These are phyloP conservation scores for Macrochelys suwanniensis DNA, from an alignment of 2,797 vertebrate species.

Conservation along the genomic window DNA sequence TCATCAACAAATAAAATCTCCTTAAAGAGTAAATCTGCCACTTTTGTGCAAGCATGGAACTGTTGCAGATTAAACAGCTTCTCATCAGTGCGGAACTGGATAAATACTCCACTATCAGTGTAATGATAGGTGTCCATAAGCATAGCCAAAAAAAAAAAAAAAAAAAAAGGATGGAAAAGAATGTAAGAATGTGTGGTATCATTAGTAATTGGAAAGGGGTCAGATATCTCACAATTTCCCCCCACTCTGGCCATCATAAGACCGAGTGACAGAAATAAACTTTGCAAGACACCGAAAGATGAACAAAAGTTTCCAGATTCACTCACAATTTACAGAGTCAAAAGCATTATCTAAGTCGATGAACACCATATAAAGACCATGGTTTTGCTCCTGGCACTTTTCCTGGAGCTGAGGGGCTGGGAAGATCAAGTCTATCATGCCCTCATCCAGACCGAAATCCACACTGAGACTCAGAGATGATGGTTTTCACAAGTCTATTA, in stretches of 20 bases:
- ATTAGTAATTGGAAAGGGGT: background rate
- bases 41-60: background rate
- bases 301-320: background rate
- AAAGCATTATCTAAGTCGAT: background rate
- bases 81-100: background rate
- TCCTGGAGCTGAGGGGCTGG: background rate
- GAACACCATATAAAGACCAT: background rate
- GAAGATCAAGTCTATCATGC: background rate
- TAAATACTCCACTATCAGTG: background rate
- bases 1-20: background rate
- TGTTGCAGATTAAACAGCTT: background rate
- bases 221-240: background rate
- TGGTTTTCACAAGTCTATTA: background rate
- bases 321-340: background rate
- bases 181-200: background rate
- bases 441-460: background rate
- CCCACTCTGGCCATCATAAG: background rate
- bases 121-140: background rate
- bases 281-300: background rate
- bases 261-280: background rate
- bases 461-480: background rate
- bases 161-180: background rate
- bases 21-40: background rate
- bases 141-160: background rate
- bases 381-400: background rate